phyloP scores from a whole-genome alignment of 37 sponge, comb jelly and placozoan genomes.

The Oscarella lobularis region DNA sequence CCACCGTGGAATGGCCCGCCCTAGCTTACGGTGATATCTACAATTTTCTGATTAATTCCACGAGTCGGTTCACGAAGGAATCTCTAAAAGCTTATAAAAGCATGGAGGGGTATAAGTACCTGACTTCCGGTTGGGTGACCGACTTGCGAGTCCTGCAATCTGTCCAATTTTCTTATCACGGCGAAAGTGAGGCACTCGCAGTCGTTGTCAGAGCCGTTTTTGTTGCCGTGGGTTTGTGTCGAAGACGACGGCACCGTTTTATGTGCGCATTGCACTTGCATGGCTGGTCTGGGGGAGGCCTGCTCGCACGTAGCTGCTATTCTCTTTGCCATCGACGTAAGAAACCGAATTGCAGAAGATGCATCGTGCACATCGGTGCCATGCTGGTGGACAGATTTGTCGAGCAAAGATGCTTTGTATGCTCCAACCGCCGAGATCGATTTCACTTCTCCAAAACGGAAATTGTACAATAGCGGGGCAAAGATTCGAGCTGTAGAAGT shows the following conservation, averaged over 20 bases:
- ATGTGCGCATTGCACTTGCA: conserved; percentile 33
- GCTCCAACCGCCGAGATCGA: conserved; percentile 28
- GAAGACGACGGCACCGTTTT: conserved; percentile 17
- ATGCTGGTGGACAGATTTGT: conserved; percentile 28
- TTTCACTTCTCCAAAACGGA: conserved; percentile 21
- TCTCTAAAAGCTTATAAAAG: background rate
- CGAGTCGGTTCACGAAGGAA: background rate
- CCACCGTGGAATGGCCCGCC: too few species aligned
- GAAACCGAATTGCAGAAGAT: conserved; percentile 8
- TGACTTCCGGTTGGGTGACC: background rate
- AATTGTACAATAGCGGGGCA: background rate
- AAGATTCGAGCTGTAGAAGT: background rate
- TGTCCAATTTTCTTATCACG: background rate
- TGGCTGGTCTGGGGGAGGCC: conserved; percentile 44
- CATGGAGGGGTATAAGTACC: background rate
- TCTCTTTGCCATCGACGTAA: conserved; percentile 24
- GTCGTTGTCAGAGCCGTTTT: conserved; percentile 13
- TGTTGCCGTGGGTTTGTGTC: conserved; percentile 28
- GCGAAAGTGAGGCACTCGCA: conserved; percentile 28
- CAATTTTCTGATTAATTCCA: background rate
- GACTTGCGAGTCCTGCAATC: background rate
- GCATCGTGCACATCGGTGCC: conserved; percentile 24
- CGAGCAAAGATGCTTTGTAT: conserved; percentile 20
- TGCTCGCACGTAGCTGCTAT: conserved; percentile 49
- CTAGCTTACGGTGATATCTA: too few species aligned